Base-by-base conservation (phyloP, 2,113 vertebrate genomes). In the Gymnogyps californianus region DNA sequence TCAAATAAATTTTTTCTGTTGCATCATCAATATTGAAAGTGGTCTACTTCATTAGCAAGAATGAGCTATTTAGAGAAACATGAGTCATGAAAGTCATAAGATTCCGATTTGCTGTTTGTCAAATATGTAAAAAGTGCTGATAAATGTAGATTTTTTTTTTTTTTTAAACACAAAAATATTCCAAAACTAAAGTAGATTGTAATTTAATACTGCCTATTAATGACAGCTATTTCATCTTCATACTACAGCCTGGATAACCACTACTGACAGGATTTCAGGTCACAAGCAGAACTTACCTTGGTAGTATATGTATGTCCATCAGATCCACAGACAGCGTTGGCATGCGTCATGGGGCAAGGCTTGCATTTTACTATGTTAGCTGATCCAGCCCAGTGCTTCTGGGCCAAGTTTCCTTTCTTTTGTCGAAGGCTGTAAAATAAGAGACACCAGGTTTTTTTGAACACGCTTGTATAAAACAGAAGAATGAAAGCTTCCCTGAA, bases 221-320 rank as follows among this genome's bases (percentile, higher is more conserved):
- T 0, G 4, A 15, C 42, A 40, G 9, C 15, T 4, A 1, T 34
- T 44, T 29, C 5, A 6, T 11, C 19, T 34, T 31, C 24, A 5
- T 0, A 7, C 28, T 7, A 4, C 49, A 21, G 4, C 20, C 16
- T 11, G 8, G 31, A 2, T 5, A 61, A 47, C 10, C 15, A 6
- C 4, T 5, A 3, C 17, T 16, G n/a, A 3, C 3, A 36, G 36
- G 54, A 9, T 21, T 55, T 44, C 6, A 3, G 17, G 57, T 21
- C 31, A 10, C 6, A 16, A 47, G 57, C 52, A 79, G 59, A 34
- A 66, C 89, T 86, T 47, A 99, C 99, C 98, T 98, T 98, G 75
- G 98, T 98, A 3, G 96, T 98, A 13, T 99, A 99, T 2, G 98
- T 99, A 94, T 99, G 99, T 38, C 99, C 99, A 16, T 99, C 99